phyloP scores from a whole-genome alignment of 2,113 vertebrate genomes.

The Oreocharis arfaki region DNA sequence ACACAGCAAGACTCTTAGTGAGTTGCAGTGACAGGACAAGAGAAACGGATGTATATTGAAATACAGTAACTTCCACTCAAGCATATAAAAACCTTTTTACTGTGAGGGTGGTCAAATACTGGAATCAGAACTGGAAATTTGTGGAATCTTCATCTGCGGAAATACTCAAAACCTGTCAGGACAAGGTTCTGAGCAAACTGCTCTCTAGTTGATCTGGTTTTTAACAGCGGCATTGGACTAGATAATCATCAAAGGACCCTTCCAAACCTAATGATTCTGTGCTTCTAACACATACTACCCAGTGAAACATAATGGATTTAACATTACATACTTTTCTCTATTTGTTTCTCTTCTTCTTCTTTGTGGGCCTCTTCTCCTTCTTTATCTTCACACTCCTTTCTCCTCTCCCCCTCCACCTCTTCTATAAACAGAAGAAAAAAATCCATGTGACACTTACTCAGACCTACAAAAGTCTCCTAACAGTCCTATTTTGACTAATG shows the following conservation, averaged over 20 bases:
- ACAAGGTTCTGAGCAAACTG: neutral
- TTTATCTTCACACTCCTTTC: conserved; percentile 8
- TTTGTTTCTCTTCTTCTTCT: conserved; percentile 60
- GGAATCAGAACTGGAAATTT: neutral
- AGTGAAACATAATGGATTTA: neutral
- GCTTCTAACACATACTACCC: neutral
- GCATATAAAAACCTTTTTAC: neutral
- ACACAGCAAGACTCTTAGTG: neutral
- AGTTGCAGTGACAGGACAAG: neutral
- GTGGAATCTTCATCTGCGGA: neutral
- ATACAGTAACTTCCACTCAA: neutral
- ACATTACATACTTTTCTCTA: conserved; percentile 66
- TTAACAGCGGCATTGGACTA: neutral
- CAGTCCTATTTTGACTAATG: neutral
- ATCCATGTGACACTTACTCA: neutral
- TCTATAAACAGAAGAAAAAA: conserved; percentile 33
- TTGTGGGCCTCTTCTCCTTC: conserved; percentile 41
- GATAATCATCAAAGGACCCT: neutral
- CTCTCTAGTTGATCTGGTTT: neutral
- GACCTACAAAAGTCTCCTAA: neutral
- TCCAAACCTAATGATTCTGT: neutral
- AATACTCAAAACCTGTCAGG: neutral
- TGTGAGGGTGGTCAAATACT: neutral
- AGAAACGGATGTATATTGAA: neutral
- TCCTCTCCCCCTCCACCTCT: conserved; percentile 34